Base-by-base conservation (phyloP, 2,113 vertebrate species). In the Limnothrissa miodon region DNA sequence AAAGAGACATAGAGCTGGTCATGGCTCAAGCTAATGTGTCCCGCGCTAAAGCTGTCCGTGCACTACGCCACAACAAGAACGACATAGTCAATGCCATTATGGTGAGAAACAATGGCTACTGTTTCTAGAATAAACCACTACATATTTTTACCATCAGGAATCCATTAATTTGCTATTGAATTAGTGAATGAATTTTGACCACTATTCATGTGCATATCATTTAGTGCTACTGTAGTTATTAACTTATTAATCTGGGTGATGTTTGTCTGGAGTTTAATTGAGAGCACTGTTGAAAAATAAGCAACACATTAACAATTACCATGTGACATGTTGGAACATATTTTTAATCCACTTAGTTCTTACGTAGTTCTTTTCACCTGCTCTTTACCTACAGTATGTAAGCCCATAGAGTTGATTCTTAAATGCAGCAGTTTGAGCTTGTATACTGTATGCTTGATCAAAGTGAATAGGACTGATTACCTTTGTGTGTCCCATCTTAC, bases 11-110 rank as follows among this genome's bases (percentile, higher is more conserved):
- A 0, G 98, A 98, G 92, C 93, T 99, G 92, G 98, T 99, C 86
- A 99, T 99, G 98, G 97, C 97, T 0, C 97, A 99, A 88, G 98
- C 98, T 89, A 99, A 98, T 0, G 98, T 99, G 83, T 98, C 97
- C 0, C 94, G 97, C 0, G 95, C 96, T 91, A 98, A 98, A 88
- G 98, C 98, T 0, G 94, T 99, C 88, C 94, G 95, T 59, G 98
- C 98, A 0, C 94, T 99, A 83, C 94, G 96, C 88, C 97, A 97
- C 94, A 99, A 97, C 96, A 98, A 98, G 93, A 99, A 99, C 9
- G 98, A 99, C 90, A 99, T 99, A 0, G 97, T 99, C 91, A 99
- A 99, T 0, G 97, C 98, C 91, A 99, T 99, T 89, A 99, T 99
- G 97, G 98, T 99, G 89, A 97, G 96, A n/a, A 81, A 5, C 29